Evolutionary conservation across 1,140 invertebrate species (phyloP), one percentile per base, ranked within the genome.

Genomic region (Drosophila quadrilineata): DNA sequence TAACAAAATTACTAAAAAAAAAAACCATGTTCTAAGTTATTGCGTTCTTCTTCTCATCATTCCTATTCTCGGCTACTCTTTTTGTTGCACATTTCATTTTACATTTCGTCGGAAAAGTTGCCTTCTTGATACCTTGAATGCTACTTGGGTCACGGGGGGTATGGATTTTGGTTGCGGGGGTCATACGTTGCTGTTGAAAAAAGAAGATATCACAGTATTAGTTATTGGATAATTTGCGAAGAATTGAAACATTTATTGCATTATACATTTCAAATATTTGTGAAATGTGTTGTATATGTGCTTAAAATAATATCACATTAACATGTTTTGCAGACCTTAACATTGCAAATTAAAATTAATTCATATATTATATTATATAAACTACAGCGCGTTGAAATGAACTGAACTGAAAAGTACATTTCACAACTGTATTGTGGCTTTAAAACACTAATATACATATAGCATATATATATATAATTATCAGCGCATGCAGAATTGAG

Each of bases 281-380:
- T 38, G 43, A 63, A 43, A 63, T 48, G 10, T 33, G 48, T 22
- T 26, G 53, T 54, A 31, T 56, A 63, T 68, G 64, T 75, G 76
- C 84, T 87, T 87, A 87, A 87, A 75, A 87, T 87, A 82, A 87
- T 87, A 87, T 87, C 84, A 87, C 84, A 86, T 73, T 60, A 82
- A 86, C 70, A 75, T 68, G 45, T 65, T 84, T 67, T 66, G 24
- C 70, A 80, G 33, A 56, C 52, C 66, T 60, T 67, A 60, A 64
- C 28, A 33, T 36, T 35, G 31, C 26, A 50, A 60, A 29, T 46
- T 45, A 50, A 54, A 59, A n/a, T n/a, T n/a, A n/a, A n/a, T n/a
- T n/a, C 8, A 21, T 59, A 57, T 33, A 52, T 52, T 66, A n/a
- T n/a, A n/a, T n/a, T n/a, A n/a, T 19, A 38, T 45, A 45, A 28